Evolutionary conservation across 1,140 invertebrate genomes (phyloP).

Genomic region (Phymorhynchus buccinoides): DNA sequence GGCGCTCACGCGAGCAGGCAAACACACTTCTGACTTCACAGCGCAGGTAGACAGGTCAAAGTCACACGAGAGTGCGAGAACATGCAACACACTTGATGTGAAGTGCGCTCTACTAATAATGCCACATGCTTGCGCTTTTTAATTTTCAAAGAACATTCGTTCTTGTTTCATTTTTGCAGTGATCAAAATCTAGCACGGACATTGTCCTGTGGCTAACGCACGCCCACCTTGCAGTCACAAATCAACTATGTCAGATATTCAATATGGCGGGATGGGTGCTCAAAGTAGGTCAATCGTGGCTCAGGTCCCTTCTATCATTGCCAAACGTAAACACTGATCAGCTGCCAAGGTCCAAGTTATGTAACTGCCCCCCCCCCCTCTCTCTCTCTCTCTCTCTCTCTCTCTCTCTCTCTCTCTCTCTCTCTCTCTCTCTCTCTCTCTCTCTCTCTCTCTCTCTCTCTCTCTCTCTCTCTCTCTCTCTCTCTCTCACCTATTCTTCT

Average conservation of each 20-base stretch:
- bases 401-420: too few relatives aligned
- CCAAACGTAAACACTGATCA: slow-evolving; percentile 52
- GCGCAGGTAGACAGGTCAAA: background rate
- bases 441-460: too few relatives aligned
- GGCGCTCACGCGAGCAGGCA: background rate
- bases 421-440: too few relatives aligned
- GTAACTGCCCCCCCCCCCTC: too few relatives aligned
- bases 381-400: too few relatives aligned
- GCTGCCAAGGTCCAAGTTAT: background rate
- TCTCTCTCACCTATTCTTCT: too few relatives aligned
- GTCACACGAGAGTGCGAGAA: background rate
- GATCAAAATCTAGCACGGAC: slow-evolving; percentile 75
- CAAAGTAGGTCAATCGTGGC: slow-evolving; percentile 54
- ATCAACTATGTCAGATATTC: slow-evolving; percentile 86
- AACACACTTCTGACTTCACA: background rate
- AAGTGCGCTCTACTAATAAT: too few relatives aligned
- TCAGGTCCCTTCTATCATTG: slow-evolving; percentile 49
- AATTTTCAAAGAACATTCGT: slow-evolving; percentile 2
- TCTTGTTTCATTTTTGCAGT: background rate
- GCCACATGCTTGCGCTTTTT: background rate
- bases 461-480: too few relatives aligned
- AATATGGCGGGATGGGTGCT: slow-evolving; percentile 56
- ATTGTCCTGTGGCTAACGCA: background rate
- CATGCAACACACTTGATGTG: slow-evolving; percentile 12
- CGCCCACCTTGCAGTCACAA: slow-evolving; percentile 78